Conservation (phyloP, 2,113 vertebrate genomes). For the Hydropotes inermis region DNA sequence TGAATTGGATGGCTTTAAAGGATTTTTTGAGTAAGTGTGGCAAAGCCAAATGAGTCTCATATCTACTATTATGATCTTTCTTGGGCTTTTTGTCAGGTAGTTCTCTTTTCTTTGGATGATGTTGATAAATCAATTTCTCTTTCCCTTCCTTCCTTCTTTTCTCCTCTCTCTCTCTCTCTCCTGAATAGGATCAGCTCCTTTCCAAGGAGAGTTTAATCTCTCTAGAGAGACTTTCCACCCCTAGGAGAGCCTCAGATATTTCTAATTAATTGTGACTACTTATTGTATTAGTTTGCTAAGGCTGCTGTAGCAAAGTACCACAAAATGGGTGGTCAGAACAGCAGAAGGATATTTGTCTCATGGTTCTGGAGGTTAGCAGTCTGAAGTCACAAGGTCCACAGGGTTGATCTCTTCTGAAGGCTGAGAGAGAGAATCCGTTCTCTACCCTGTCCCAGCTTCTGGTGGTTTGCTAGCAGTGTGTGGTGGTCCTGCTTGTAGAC, state of each 20-base stretch:
- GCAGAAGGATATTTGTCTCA: background rate
- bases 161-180: background rate
- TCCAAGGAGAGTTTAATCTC: background rate
- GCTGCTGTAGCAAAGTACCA: background rate
- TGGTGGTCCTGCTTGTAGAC: background rate
- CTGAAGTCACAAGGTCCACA: background rate
- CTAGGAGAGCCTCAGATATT: background rate
- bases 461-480: background rate
- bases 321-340: background rate
- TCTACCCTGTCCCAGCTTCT: background rate
- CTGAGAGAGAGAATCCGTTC: background rate
- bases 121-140: background rate
- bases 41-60: background rate
- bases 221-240: background rate
- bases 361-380: background rate
- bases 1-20: background rate
- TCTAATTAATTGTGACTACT: background rate
- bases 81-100: background rate
- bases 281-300: background rate
- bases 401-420: background rate
- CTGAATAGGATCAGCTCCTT: background rate
- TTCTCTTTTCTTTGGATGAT: background rate
- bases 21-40: background rate
- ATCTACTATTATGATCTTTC: background rate
- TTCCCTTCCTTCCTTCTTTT: accelerated